These are phyloP conservation scores for Bufo gargarizans DNA, from an alignment of 2,113 vertebrate genomes.

Conservation along the genomic window DNA sequence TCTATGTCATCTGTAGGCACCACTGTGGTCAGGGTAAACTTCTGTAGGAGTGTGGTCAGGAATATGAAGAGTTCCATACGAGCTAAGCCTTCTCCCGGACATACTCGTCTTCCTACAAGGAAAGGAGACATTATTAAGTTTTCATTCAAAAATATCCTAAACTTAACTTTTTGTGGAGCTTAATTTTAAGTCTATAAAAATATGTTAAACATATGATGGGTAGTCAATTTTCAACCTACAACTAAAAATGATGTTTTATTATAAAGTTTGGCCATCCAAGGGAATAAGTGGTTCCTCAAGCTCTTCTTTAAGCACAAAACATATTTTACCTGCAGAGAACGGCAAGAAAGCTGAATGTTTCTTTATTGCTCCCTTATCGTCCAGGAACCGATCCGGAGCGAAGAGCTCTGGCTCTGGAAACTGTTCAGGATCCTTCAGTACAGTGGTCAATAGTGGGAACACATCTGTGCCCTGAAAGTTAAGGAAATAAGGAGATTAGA, in stretches of 20 bases:
- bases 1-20: slow-evolving; percentile 66
- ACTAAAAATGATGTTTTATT: too few relatives aligned
- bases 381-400: slow-evolving; percentile 66
- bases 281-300: too few relatives aligned
- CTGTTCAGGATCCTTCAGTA: slow-evolving; percentile 62
- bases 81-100: slow-evolving; percentile 71
- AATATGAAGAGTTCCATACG: slow-evolving; percentile 79
- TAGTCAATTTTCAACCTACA: too few relatives aligned
- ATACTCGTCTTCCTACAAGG: too few relatives aligned
- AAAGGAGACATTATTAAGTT: too few relatives aligned
- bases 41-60: slow-evolving; percentile 70
- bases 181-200: too few relatives aligned
- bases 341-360: slow-evolving; percentile 65
- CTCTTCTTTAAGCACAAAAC: too few relatives aligned
- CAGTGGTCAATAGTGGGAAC: slow-evolving; percentile 64
- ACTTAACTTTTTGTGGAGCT: too few relatives aligned
- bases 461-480: slow-evolving; percentile 63
- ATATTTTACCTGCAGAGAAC: slow-evolving; percentile 67
- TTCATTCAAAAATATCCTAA: too few relatives aligned
- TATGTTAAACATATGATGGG: too few relatives aligned
- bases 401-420: slow-evolving; percentile 65
- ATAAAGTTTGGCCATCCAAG: too few relatives aligned
- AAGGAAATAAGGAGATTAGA: neutral
- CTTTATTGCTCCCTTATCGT: slow-evolving; percentile 64
- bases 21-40: slow-evolving; percentile 69